Base-by-base conservation (phyloP, 64 coral and sea anemone species). In the Pachyseris speciosa region DNA sequence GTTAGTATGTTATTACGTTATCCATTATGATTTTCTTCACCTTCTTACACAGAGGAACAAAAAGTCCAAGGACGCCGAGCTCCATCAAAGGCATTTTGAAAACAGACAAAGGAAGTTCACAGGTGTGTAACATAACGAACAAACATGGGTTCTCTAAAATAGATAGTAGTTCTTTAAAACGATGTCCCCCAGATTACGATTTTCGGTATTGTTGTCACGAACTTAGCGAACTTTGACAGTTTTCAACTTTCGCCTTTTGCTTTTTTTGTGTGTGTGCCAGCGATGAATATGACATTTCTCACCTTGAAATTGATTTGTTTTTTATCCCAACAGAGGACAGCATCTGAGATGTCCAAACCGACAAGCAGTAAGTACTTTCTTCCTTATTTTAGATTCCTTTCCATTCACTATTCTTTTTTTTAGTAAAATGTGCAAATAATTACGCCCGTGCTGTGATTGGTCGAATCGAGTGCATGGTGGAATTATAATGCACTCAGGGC, bases 41-140 rank as follows among this genome's bases (percentile, higher is more conserved):
- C 37, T 9, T 34, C 70, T 32, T 55, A 58, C 13, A 12, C 42
- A 98, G 96, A 75, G 96, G 96, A 16, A 98, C 96, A 25, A 98
- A 98, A 72, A 88, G 69, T 30, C 85, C 96, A 7, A 85, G 93
- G 45, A 98, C 96, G 12, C 93, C 93, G 15, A 69, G 93, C 25
- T 89, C 89, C 4, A 84, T 98, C 37, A 98, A 98, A 81, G 86
- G 93, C 31, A 98, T 98, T 37, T 90, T 96, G 61, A 96, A 96
- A 66, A 87, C 75, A 9, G 89, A 92, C 45, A 81, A 29, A 51
- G 76, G 49, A 80, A 60, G 52, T 22, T 27, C 32, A 26, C 52
- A 81, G 52, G 77, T 63, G 51, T 4, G 30, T n/a, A 27, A 72
- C 37, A 40, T n/a, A n/a, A n/a, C n/a, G n/a, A n/a, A n/a, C n/a